Conservation (phyloP, 1,140 invertebrate genomes). For the Ridgeia piscesae region DNA sequence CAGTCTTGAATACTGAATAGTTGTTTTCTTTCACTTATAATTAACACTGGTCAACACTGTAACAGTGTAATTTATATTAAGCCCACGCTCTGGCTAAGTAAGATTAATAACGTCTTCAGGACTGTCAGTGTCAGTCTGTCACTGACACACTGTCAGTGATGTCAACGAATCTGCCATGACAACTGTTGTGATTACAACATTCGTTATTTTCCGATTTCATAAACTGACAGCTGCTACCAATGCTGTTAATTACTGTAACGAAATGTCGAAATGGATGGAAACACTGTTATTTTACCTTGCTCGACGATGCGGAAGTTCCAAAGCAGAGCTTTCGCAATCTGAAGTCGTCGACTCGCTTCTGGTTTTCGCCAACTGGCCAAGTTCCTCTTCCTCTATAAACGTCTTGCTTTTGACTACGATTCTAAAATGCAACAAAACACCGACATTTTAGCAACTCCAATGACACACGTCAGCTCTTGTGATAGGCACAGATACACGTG, state of each 20-base stretch:
- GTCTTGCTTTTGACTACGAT: not conserved
- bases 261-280: not conserved
- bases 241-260: not conserved
- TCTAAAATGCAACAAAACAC: conserved; percentile 6
- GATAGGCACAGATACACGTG: not conserved
- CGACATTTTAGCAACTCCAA: not conserved
- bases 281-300: not conserved
- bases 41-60: too few species aligned
- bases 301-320: not conserved
- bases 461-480: not conserved
- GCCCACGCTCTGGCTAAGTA: too few species aligned
- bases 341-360: not conserved
- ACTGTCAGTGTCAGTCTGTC: too few species aligned
- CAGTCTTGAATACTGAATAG: too few species aligned
- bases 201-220: not conserved
- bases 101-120: too few species aligned
- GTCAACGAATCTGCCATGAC: too few species aligned
- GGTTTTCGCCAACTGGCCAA: not conserved
- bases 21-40: too few species aligned
- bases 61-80: too few species aligned
- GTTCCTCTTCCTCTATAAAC: not conserved
- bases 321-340: not conserved
- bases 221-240: not conserved
- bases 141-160: too few species aligned
- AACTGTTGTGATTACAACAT: too few species aligned